Evolutionary conservation across 1,140 invertebrate species (phyloP).

Genomic region (Drosophila grimshawi): DNA sequence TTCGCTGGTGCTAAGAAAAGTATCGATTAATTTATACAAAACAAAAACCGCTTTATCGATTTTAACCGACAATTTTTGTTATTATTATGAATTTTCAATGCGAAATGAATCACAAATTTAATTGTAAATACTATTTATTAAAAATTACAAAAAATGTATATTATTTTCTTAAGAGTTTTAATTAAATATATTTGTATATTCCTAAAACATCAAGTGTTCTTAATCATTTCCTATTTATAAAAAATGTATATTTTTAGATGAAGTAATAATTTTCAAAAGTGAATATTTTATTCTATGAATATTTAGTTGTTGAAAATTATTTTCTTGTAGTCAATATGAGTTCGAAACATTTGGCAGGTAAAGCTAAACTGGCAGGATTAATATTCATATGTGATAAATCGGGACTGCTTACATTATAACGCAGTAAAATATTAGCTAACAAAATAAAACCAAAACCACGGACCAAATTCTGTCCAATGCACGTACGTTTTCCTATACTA

Average conservation of each 20-base stretch:
- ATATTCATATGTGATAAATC: slow-evolving; percentile 86
- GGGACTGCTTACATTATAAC: slow-evolving; percentile 88
- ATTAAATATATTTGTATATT: not conserved
- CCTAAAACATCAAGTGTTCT: slow-evolving; percentile 1
- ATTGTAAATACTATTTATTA: not conserved
- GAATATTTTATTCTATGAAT: not conserved
- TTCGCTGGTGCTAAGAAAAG: not conserved
- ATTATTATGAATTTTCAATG: not conserved
- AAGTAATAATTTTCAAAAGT: not conserved
- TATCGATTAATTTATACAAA: slow-evolving; percentile 1
- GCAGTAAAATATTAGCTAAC: slow-evolving; percentile 90
- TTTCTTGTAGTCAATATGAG: slow-evolving; percentile 47
- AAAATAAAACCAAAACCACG: slow-evolving; percentile 91
- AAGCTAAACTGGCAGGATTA: slow-evolving; percentile 88
- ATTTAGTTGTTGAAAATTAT: not conserved
- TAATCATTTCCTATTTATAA: not conserved
- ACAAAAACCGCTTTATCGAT: not conserved
- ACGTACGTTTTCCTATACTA: slow-evolving; percentile 94
- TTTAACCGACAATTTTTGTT: not conserved
- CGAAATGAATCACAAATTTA: not conserved
- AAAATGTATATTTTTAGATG: not conserved
- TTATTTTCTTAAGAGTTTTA: not conserved
- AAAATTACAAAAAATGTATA: not conserved
- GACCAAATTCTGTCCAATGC: slow-evolving; percentile 94
- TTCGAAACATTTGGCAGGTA: slow-evolving; percentile 88